Evolutionary conservation across 1,140 invertebrate genomes (phyloP).

Genomic region (Halictus rubicundus): DNA sequence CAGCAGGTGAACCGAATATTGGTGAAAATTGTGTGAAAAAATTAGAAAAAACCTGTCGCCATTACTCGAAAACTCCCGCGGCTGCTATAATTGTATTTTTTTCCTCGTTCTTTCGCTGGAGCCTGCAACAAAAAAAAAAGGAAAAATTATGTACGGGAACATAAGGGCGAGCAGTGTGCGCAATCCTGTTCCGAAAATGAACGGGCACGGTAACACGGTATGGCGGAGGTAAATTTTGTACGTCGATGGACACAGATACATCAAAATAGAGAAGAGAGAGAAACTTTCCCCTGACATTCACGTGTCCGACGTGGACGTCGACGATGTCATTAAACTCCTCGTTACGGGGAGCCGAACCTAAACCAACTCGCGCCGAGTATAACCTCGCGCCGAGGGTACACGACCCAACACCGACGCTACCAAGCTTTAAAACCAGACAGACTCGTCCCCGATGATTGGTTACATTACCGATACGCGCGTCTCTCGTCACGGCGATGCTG

Average conservation of each 20-base stretch:
- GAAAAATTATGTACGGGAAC: too few relatives aligned
- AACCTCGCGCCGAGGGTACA: slow-evolving; percentile 43
- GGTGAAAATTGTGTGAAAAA: too few relatives aligned
- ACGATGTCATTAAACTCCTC: slow-evolving; percentile 76
- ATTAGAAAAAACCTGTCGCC: too few relatives aligned
- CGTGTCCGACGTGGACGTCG: slow-evolving; percentile 69
- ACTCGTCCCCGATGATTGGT: slow-evolving; percentile 69
- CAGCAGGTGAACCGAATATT: too few relatives aligned
- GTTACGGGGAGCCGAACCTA: slow-evolving; percentile 65
- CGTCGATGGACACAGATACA: slow-evolving; percentile 21
- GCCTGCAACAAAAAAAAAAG: too few relatives aligned
- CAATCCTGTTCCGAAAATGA: background rate
- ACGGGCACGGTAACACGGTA: slow-evolving; percentile 8
- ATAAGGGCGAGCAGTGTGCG: too few relatives aligned
- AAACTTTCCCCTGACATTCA: slow-evolving; percentile 57
- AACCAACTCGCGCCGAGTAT: slow-evolving; percentile 59
- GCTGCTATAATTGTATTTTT: too few relatives aligned
- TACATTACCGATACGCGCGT: slow-evolving; percentile 76
- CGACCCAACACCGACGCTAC: slow-evolving; percentile 52
- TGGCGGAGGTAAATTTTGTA: slow-evolving; percentile 34
- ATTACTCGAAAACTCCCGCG: too few relatives aligned
- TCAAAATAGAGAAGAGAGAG: slow-evolving; percentile 56
- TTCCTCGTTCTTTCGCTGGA: too few relatives aligned
- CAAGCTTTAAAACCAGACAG: slow-evolving; percentile 59
- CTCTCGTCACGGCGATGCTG: slow-evolving; percentile 70